A percentile compares a stretch with the other conserved stretches of the same genome.
Evolutionary conservation across 2,797 vertebrate genomes (phyloP).

Genomic region (Tamandua tetradactyla): DNA sequence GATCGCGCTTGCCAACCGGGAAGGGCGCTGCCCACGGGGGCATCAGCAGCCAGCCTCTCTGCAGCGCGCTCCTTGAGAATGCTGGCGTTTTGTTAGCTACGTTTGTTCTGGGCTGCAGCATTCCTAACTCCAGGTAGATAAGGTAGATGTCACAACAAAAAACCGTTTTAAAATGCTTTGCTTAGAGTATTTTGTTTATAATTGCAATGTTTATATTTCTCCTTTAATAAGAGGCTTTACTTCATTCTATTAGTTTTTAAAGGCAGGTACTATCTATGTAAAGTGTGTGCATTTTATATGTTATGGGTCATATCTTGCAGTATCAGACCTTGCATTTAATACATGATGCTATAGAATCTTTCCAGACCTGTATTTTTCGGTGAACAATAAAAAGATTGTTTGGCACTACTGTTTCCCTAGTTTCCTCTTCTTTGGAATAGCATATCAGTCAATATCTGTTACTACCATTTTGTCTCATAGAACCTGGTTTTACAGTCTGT

Average conservation of each 20-base stretch:
- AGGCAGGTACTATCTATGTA: background rate
- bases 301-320: background rate
- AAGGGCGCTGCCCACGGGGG: background rate
- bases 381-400: slow-evolving; percentile 69
- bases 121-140: background rate
- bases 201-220: slow-evolving; percentile 41
- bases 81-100: background rate
- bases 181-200: slow-evolving; percentile 49
- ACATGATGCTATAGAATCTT: slow-evolving; percentile 10
- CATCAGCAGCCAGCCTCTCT: background rate
- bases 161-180: slow-evolving; percentile 37
- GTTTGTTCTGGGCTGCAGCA: background rate
- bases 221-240: slow-evolving; percentile 1
- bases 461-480: background rate
- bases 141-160: background rate
- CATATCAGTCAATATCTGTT: background rate
- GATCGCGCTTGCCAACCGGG: background rate
- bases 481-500: slow-evolving; percentile 32
- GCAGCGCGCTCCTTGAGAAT: background rate
- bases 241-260: slow-evolving; percentile 37
- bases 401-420: background rate
- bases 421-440: slow-evolving; percentile 52
- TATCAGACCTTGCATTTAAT: background rate
- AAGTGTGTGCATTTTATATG: slow-evolving; percentile 16
- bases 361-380: slow-evolving; percentile 56